Evolutionary conservation across 2,797 vertebrate genomes (phyloP).

Genomic region (Astyanax mexicanus): DNA sequence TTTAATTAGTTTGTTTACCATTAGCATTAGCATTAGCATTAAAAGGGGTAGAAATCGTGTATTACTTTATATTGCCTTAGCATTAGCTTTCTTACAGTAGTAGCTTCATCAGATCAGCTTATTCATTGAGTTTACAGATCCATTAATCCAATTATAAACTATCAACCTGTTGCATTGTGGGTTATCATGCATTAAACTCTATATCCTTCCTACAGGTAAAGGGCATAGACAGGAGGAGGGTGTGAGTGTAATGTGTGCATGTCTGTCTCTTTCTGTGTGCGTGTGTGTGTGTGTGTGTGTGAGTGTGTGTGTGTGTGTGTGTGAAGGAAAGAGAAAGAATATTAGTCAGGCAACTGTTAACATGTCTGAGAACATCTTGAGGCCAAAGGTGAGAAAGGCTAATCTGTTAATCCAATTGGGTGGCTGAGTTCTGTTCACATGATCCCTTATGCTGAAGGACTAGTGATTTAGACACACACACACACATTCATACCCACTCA

Average conservation of each 20-base stretch:
- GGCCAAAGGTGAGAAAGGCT: slow-evolving; percentile 79
- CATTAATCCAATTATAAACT: too few relatives aligned
- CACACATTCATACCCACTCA: slow-evolving; percentile 61
- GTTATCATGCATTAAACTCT: slow-evolving; percentile 58
- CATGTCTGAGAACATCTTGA: slow-evolving; percentile 69
- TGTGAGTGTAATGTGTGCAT: slow-evolving; percentile 32
- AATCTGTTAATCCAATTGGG: slow-evolving; percentile 84
- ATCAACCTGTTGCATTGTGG: slow-evolving; percentile 61
- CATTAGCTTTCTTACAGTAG: too few relatives aligned
- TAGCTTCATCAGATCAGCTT: too few relatives aligned
- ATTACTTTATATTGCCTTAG: too few relatives aligned
- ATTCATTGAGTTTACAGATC: too few relatives aligned
- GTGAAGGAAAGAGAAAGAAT: background rate
- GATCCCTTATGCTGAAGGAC: slow-evolving; percentile 69
- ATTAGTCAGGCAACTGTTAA: slow-evolving; percentile 65
- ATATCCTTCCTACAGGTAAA: slow-evolving; percentile 65
- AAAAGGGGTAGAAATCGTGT: too few relatives aligned
- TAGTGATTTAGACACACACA: slow-evolving; percentile 31
- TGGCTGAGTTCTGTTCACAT: slow-evolving; percentile 73
- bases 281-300: slow-evolving; percentile 34
- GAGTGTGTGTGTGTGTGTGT: background rate
- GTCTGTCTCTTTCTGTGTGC: background rate
- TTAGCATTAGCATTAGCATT: too few relatives aligned
- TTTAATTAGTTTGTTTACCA: too few relatives aligned
- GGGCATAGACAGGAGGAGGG: slow-evolving; percentile 50